Evolutionary conservation across 2,797 vertebrate species (phyloP), one percentile per base, ranked within the genome.

Genomic region (Chelmon rostratus): DNA sequence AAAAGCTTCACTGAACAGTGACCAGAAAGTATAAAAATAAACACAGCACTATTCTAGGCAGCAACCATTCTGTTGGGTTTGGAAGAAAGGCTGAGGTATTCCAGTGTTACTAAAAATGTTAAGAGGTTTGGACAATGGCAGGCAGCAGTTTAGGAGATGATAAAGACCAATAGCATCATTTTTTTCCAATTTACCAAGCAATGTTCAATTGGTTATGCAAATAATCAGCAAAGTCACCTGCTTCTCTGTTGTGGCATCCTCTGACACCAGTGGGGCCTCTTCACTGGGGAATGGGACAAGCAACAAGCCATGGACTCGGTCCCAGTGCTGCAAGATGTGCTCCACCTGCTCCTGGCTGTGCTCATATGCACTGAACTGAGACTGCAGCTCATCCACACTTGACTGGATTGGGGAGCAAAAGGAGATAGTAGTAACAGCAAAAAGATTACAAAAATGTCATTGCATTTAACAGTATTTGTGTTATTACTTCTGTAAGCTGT

Each of bases 321-420:
- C 96, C 98, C 98, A 99, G 89, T 83, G 88, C 7, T 85, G 85
- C 59, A 97, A 88, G 68, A 96, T 83, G 72, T 89, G 91, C 0
- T 74, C 15, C 1, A 99, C 64, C 0, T 94, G 92, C 6, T 90
- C 89, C 85, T 94, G 92, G 0, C 21, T 94, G 40, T 92, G 72
- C 68, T 98, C 95, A 0, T 97, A 98, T 13, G 50, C 67, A 63
- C 69, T 84, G 81, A 98, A 97, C 68, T 82, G 94, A 78, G 84
- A 77, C 18, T 91, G 87, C 69, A 97, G 79, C 31, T 96, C 91
- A 0, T 63, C 65, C 4, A 96, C 91, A 4, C n/a, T 79, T 2
- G 42, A 13, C 74, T 92, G 50, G 28, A 58, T 8, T 65, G 23
- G 35, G 1, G 33, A 65, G 47, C 47, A 58, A 13, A 65, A 28